Conservation (phyloP, 2,113 vertebrate species). For the Dipodomys spectabilis region DNA sequence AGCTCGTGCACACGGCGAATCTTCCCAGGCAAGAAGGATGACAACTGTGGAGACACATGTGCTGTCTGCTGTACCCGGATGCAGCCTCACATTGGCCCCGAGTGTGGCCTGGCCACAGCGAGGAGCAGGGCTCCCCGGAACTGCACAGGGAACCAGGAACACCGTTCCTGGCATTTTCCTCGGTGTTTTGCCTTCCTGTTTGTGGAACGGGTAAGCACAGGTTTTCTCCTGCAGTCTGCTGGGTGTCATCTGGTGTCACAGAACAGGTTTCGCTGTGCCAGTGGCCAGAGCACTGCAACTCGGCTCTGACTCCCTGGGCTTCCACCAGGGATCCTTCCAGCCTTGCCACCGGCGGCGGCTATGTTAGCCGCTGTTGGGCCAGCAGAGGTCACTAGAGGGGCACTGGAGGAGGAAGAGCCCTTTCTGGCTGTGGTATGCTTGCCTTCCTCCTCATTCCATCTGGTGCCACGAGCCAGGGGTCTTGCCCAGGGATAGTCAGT, state of each 20-base stretch:
- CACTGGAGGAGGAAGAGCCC: background rate
- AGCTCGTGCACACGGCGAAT: background rate
- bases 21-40: background rate
- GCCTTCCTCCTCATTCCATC: no score
- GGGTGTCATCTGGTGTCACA: background rate
- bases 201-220: no score
- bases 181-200: background rate
- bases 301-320: background rate
- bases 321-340: background rate
- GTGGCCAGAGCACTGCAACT: rapidly evolving
- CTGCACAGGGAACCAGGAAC: background rate
- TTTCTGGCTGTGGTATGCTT: background rate
- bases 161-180: background rate
- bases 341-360: background rate
- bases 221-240: background rate
- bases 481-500: no score
- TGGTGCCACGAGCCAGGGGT: no score
- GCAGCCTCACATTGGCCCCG: background rate
- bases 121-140: rapidly evolving
- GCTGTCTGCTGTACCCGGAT: no score
- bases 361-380: background rate
- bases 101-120: background rate
- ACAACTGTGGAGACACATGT: background rate
- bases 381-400: background rate
- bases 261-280: no score